Base-by-base conservation (phyloP, 2,797 vertebrate species). In the Enteromius afrohamiltoni region DNA sequence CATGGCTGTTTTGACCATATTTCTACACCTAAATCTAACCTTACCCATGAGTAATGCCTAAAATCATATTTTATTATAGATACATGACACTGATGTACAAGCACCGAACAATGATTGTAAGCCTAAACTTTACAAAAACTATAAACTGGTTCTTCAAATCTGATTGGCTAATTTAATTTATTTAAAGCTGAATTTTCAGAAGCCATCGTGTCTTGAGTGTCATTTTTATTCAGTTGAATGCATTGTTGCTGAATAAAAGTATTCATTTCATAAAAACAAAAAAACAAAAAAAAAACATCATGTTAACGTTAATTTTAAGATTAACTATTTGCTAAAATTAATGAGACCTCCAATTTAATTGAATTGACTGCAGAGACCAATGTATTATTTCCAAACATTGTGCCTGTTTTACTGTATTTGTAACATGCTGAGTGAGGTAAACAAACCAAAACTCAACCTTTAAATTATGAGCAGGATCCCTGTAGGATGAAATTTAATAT, bases 401-500 rank as follows among this genome's bases (percentile, higher is more conserved):
- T 34, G 40, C 75, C 26, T 21, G 16, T 70, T 74, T 75, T 37
- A 80, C 16, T 69, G 29, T 73, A 21, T 67, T 80, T 76, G 29
- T 76, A 10, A 37, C 71, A 69, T 37, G 19, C 26, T 78, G 70
- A 82, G 75, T 64, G 77, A 67, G 64, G 76, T 85, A 88, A 89
- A 88, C 79, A 87, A 70, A 82, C 80, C n/a, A 64, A 94, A 79
- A 68, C 49, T 26, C 64, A 95, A 93, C 94, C 95, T 89, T 88
- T 75, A 89, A 93, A 92, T 93, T 92, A 93, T 93, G 94, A 91
- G 89, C 76, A 87, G 90, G 49, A 88, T 95, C 95, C 92, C 93
- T 83, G 89, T 91, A 92, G 94, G 92, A 92, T 93, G 83, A 82
- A 65, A 90, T 85, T 92, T 94, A 93, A 94, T 93, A 93, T 94